phyloP scores from a whole-genome alignment of 2,113 vertebrate species.

The Eira barbara region DNA sequence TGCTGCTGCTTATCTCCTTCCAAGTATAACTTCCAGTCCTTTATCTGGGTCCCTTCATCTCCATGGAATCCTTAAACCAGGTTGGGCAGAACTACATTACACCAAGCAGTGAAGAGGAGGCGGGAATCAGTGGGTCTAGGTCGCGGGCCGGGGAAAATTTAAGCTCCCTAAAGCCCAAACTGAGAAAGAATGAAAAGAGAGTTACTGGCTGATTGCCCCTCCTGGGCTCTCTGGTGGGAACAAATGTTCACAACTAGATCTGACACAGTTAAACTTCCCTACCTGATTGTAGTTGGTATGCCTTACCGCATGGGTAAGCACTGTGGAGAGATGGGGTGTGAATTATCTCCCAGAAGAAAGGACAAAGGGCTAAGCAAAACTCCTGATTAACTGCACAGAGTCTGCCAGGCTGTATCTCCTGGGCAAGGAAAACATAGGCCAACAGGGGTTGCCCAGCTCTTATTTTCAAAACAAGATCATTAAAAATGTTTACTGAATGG shows the following conservation, averaged over 20 bases:
- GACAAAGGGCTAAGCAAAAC: not conserved
- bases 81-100: not conserved
- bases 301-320: not conserved
- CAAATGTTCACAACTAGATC: not conserved
- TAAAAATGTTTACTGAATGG: slow-evolving; percentile 40
- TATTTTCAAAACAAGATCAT: slow-evolving; percentile 70
- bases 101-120: not conserved
- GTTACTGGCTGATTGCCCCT: not conserved
- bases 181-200: not conserved
- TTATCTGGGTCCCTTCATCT: not conserved
- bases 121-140: not conserved
- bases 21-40: not conserved
- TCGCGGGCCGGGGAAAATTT: not conserved
- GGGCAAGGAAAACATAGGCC: slow-evolving; percentile 55
- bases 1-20: not conserved
- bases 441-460: slow-evolving; percentile 30
- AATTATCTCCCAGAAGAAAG: slow-evolving; percentile 63
- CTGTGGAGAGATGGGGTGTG: not conserved
- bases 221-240: not conserved
- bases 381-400: slow-evolving; percentile 46
- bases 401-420: slow-evolving; percentile 31
- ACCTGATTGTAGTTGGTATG: not conserved
- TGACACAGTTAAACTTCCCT: not conserved
- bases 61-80: not conserved
- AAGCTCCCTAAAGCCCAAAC: not conserved